Evolutionary conservation across 2,888 invertebrate species (phyloP), one percentile per base, ranked within the genome.

Genomic region (Nysson spinosus): DNA sequence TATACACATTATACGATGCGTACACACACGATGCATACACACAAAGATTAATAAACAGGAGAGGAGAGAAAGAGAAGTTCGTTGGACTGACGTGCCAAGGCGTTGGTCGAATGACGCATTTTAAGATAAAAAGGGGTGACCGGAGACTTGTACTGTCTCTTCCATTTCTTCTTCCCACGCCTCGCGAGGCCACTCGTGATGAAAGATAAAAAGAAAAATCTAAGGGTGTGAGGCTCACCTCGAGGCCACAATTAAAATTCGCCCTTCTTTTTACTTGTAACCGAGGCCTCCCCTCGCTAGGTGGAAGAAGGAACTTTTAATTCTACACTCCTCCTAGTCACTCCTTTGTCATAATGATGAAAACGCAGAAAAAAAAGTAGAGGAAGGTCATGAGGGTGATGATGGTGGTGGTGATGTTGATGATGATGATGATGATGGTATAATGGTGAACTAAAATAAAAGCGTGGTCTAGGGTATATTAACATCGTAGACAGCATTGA

Each of bases 51-150:
- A 32, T 9, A 39, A n/a, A 46, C 24, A 28, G 42, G 56, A 17
- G 44, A 62, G 57, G 32, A 37, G 5, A 35, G 28, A n/a, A 34
- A 54, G 47, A 37, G 71, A 67, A 68, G 80, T 82, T 86, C 83
- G 84, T 86, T 85, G 80, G 85, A 79, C 81, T 78, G 85, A 87
- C 85, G 83, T 72, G 57, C 37, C 40, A 67, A 75, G 74, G 72
- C 83, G 85, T 86, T 83, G 85, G 85, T 85, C 83, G 82, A 85
- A 85, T 84, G 85, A 86, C 82, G 77, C 82, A 80, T 78, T 83
- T 82, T 77, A 65, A 79, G 71, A 77, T 75, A 73, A 62, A 80
- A 83, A 86, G 83, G 82, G 79, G 78, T 81, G 83, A 84, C 81
- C 65, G 79, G 82, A 83, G 83, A 78, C 75, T 78, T 65, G 57